These are phyloP conservation scores for Pristiophorus japonicus DNA, from an alignment of 2,113 vertebrate species.

Conservation along the genomic window DNA sequence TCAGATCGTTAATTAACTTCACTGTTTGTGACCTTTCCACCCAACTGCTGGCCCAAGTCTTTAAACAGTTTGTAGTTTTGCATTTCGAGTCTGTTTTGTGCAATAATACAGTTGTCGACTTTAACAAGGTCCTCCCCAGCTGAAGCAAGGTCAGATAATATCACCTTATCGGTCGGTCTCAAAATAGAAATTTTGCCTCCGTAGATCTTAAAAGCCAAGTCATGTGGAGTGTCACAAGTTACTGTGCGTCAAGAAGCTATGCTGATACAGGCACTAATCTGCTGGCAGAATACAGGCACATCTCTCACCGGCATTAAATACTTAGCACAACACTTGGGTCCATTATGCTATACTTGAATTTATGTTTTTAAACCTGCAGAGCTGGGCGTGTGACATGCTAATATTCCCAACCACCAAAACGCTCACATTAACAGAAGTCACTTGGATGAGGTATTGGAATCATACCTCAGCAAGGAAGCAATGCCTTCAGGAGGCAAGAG, in stretches of 20 bases:
- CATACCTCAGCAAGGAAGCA: not conserved
- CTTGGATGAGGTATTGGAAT: not conserved
- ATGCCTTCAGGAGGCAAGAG: too few relatives aligned
- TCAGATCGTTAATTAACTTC: not conserved
- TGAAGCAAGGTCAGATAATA: not conserved
- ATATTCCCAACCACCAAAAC: not conserved
- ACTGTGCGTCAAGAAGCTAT: not conserved
- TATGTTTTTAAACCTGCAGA: not conserved
- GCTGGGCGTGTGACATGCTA: not conserved
- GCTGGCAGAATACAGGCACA: not conserved
- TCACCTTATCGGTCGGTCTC: not conserved
- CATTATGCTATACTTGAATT: not conserved
- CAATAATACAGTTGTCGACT: not conserved
- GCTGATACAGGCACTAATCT: not conserved
- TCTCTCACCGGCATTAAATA: not conserved
- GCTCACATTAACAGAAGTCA: not conserved
- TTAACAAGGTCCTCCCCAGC: not conserved
- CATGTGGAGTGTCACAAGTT: not conserved
- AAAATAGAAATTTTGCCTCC: slow-evolving; percentile 24
- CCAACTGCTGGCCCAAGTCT: not conserved
- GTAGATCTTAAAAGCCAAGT: slow-evolving; percentile 16
- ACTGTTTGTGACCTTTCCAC: not conserved
- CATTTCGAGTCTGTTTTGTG: not conserved
- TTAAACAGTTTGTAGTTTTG: not conserved
- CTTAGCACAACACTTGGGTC: not conserved